Base-by-base conservation (phyloP, 2,888 invertebrate genomes). In the Epsilonema sp. region DNA sequence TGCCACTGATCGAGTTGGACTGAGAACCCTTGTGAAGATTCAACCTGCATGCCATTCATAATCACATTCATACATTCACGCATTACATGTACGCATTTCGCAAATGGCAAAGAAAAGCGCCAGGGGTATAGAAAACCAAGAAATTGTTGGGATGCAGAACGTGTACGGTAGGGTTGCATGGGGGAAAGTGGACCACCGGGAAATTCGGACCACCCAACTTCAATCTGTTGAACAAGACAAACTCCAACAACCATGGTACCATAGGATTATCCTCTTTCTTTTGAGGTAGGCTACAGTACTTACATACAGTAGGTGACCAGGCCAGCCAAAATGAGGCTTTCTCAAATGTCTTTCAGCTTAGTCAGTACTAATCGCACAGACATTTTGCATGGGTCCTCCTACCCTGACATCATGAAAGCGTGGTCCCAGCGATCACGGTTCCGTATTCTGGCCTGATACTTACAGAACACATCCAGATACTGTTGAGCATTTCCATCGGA, bases 351-450 rank as follows among this genome's bases (percentile, higher is more conserved):
- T 31, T 31, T n/a, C n/a, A n/a, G n/a, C n/a, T n/a, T 31, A 31
- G 31, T 13, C 16, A 31, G 8, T 8, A 31, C 8, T 31, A 31
- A 31, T 8, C 16, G 8, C 8, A 39, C 22, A 20, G 5, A 39
- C 19, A 45, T 42, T 22, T 39, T 21, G 26, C 38, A 38, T 21
- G 21, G 36, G 50, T 4, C 16, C 13, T 4, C 39, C 46, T 54
- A 61, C 53, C 64, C 63, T 36, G 63, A 61, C 25, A 63, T 50
- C 52, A 63, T 53, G 43, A 63, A 54, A 20, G 62, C 62, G 46
- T 63, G 63, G 51, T 63, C 63, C 63, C 64, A 63, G 8, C 16
- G 8, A 48, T 62, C 61, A 26, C 58, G 53, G 19, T 55, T 54
- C 20, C 57, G 57, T 19, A 58, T 51, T 48, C 54, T 54, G 31